Conservation (phyloP, 2,888 invertebrate genomes). For the Cloeon dipterum region DNA sequence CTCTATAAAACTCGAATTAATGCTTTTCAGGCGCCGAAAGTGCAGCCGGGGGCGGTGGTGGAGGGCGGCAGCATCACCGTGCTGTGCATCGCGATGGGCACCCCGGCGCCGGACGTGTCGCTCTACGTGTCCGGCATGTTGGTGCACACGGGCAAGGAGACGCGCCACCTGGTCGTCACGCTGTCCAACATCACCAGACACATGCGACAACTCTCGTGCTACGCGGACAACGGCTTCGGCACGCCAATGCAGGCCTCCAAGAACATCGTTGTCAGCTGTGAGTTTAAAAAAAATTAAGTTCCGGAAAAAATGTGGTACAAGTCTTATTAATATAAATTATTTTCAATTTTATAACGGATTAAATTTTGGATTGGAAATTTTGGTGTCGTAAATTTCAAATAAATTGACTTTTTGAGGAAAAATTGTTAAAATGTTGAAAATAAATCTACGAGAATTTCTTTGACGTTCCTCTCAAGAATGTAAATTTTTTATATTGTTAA, state of each 20-base stretch:
- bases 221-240: slow-evolving; percentile 71
- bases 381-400: too few species aligned
- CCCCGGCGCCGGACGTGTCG: slow-evolving; percentile 64
- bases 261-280: slow-evolving; percentile 60
- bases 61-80: slow-evolving; percentile 75
- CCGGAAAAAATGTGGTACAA: neutral
- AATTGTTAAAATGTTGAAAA: too few species aligned
- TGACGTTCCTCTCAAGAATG: too few species aligned
- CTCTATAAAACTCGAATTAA: too few species aligned
- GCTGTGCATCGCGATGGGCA: slow-evolving; percentile 63
- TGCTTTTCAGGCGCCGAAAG: slow-evolving; percentile 42
- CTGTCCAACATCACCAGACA: slow-evolving; percentile 63
- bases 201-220: slow-evolving; percentile 70
- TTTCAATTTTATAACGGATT: too few species aligned
- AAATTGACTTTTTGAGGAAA: too few species aligned
- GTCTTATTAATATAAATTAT: too few species aligned
- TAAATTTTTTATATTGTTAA: too few species aligned
- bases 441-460: too few species aligned
- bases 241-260: slow-evolving; percentile 67
- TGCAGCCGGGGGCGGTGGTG: slow-evolving; percentile 60
- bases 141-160: slow-evolving; percentile 51
- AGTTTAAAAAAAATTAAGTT: slow-evolving; percentile 19
- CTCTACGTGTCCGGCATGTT: slow-evolving; percentile 53
- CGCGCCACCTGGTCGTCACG: slow-evolving; percentile 68
- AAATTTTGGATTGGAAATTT: too few species aligned